Percentiles rank a stretch among this genome's conserved stretches.
Evolutionary conservation across 2,797 vertebrate genomes (phyloP).

Genomic region (Hapalemur alaotrensis): DNA sequence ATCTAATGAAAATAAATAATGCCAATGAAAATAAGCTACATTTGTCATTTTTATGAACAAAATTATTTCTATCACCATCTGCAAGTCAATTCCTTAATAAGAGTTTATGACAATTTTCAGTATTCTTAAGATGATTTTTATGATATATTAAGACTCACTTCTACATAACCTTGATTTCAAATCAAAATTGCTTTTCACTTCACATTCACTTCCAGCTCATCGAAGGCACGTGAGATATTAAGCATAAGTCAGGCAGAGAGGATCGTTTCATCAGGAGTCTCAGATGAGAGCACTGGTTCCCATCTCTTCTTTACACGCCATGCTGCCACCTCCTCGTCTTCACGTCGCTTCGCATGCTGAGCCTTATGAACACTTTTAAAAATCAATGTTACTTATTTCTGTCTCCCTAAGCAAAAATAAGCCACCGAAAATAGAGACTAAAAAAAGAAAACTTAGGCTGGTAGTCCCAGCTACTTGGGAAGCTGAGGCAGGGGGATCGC

Average conservation of each 20-base stretch:
- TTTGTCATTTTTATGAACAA: constrained; percentile 11
- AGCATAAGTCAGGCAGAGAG: neutral
- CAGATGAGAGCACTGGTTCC: neutral
- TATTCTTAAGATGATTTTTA: constrained; percentile 26
- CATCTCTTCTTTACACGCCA: neutral
- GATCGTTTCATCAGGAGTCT: neutral
- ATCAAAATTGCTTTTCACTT: constrained; percentile 15
- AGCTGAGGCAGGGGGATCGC: no score
- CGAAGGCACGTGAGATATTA: neutral
- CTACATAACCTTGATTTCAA: neutral
- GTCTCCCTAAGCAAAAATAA: constrained; percentile 23
- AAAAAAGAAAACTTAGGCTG: neutral
- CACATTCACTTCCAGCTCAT: neutral
- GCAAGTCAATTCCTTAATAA: constrained; percentile 1
- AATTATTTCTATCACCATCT: neutral
- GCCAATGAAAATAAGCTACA: neutral
- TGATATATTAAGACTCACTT: neutral
- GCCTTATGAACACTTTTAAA: neutral
- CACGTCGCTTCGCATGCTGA: fast-evolving
- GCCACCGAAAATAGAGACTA: neutral
- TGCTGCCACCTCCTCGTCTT: neutral
- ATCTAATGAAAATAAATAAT: constrained; percentile 32
- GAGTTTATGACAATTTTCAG: neutral
- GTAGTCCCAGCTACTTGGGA: no score
- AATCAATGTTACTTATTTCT: neutral